These are phyloP conservation scores for Venusia cambrica DNA, from an alignment of 2,888 invertebrate species.

Conservation along the genomic window DNA sequence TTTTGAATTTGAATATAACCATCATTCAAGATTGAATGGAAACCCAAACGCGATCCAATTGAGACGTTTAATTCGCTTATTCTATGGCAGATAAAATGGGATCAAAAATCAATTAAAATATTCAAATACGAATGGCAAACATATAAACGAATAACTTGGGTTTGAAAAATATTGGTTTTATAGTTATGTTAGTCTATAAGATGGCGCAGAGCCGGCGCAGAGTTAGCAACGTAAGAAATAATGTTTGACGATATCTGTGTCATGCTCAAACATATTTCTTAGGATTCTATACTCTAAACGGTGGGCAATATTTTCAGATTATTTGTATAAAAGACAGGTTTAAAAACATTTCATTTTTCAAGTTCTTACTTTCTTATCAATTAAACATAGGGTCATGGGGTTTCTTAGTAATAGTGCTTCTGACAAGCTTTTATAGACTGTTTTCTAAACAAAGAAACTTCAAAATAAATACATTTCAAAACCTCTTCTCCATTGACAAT, in stretches of 20 bases:
- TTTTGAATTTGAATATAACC: conserved; percentile 53
- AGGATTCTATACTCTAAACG: too few species aligned
- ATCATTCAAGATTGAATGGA: conserved; percentile 25
- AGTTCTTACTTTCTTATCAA: too few species aligned
- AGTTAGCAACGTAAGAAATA: conserved; percentile 20
- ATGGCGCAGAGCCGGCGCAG: conserved; percentile 9
- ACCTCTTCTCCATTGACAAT: too few species aligned
- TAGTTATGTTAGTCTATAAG: conserved; percentile 8
- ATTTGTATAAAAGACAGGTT: too few species aligned
- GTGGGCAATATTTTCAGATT: too few species aligned
- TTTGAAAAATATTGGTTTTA: conserved; percentile 47
- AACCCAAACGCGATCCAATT: conserved; percentile 38
- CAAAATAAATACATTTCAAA: too few species aligned
- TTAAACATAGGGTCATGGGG: too few species aligned
- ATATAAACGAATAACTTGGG: conserved; percentile 53
- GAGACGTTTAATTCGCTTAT: conserved; percentile 70
- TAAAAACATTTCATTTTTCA: too few species aligned
- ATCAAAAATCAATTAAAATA: conserved; percentile 68
- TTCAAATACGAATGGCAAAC: conserved; percentile 55
- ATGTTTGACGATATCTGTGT: conserved; percentile 5
- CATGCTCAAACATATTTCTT: too few species aligned
- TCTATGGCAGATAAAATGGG: conserved; percentile 77
- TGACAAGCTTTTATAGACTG: too few species aligned
- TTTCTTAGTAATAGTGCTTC: too few species aligned
- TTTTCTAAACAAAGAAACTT: too few species aligned